Conservation (phyloP, 1,140 invertebrate species). For the Tribolium castaneum region DNA sequence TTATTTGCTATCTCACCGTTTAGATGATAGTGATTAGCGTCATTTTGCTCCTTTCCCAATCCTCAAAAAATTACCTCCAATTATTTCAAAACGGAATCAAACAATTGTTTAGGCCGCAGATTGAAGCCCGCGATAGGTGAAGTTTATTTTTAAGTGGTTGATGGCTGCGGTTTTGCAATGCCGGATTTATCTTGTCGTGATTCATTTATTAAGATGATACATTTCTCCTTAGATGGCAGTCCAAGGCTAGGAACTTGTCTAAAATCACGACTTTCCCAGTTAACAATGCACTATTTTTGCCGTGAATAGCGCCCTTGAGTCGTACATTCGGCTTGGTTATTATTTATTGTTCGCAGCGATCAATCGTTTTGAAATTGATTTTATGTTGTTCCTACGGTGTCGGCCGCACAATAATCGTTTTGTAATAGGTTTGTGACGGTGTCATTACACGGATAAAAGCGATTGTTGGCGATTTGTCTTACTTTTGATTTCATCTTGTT, state of each 20-base stretch:
- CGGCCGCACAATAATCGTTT: constrained; percentile 11
- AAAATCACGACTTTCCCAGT: constrained; percentile 30
- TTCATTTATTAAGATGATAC: constrained; percentile 31
- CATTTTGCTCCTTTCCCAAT: neutral
- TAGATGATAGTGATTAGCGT: neutral
- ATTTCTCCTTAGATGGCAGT: constrained; percentile 29
- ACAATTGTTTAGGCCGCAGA: neutral
- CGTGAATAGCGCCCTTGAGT: neutral
- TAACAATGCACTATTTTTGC: constrained; percentile 23
- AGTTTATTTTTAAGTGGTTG: neutral
- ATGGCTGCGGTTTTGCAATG: neutral
- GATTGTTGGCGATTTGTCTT: constrained; percentile 31
- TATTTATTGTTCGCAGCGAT: constrained; percentile 21
- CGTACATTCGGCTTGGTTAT: neutral
- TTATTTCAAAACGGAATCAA: neutral
- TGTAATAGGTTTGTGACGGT: constrained; percentile 22
- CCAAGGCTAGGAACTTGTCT: constrained; percentile 26
- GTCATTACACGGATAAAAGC: constrained; percentile 16
- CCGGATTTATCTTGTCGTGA: constrained; percentile 8
- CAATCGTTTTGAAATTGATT: constrained; percentile 34
- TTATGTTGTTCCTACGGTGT: constrained; percentile 11
- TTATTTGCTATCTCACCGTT: neutral
- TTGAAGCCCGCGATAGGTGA: neutral
- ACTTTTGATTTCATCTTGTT: constrained; percentile 18
- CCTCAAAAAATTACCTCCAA: neutral